Evolutionary conservation across 2,888 invertebrate species (phyloP), one percentile per base, ranked within the genome.

Genomic region (Ormyrus pomaceus): DNA sequence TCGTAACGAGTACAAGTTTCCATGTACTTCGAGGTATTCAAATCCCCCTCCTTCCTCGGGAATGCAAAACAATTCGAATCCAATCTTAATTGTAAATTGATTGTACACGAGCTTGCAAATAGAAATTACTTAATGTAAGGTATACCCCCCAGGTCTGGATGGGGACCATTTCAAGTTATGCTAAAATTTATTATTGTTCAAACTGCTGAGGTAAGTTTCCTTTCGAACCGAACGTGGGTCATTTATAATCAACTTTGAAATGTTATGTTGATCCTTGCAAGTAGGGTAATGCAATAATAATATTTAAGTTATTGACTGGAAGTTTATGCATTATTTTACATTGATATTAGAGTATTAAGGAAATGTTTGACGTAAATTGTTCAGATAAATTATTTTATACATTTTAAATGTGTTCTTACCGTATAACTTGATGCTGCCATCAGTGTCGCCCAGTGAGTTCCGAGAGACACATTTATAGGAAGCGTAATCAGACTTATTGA

Each of bases 381-480:
- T n/a, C 8, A 34, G 7, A 10, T 19, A 68, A 56, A 34, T 4
- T 34, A 34, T 0, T 34, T 34, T 34, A 34, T 34, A 34, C 34
- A 34, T 34, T 34, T 34, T 3, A 34, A 34, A 34, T 34, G 34
- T 34, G 2, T 85, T 90, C 92, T 91, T 87, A 93, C 93, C 89
- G 83, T 93, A 92, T 53, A 93, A 89, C 83, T 91, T 92, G 84
- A 93, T 93, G 80, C 90, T 91, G 78, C 93, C 92, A 83, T 92
- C 92, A 7, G 93, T 92, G 82, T 92, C 92, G 50, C 93, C 93
- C 5, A 93, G 87, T 5, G 92, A 91, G 87, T 93, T 93, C 86
- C 92, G 92, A 51, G 92, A 92, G 80, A 92, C 90, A 86, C 93
- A 93, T 86, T 91, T 91, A 87, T 92, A 93, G n/a, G 91, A 87